Percentiles rank a stretch among this genome's conserved stretches.
These are phyloP conservation scores for Tragulus kanchil DNA, from an alignment of 2,113 vertebrate genomes.

Conservation along the genomic window DNA sequence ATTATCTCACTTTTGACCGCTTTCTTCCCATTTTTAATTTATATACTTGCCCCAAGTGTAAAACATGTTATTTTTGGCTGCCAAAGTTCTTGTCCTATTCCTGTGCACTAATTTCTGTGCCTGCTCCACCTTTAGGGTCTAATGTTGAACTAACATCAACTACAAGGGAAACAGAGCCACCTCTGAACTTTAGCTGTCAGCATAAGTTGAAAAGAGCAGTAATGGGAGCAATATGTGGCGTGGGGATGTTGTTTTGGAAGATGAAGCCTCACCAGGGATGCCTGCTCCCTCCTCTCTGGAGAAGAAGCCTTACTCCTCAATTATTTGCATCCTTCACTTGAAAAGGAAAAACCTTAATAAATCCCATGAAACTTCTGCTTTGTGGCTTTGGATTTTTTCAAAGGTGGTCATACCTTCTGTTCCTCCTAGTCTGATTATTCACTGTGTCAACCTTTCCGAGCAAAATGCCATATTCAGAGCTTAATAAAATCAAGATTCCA, in stretches of 20 bases:
- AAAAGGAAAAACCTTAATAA: not conserved
- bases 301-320: not conserved
- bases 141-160: slow-evolving; percentile 79
- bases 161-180: slow-evolving; percentile 72
- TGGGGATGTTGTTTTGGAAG: slow-evolving; percentile 51
- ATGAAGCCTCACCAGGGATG: not conserved
- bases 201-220: slow-evolving; percentile 71
- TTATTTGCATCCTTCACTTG: not conserved
- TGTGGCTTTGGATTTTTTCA: not conserved
- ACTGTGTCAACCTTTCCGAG: not conserved
- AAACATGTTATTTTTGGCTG: slow-evolving; percentile 79
- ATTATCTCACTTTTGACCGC: slow-evolving; percentile 74
- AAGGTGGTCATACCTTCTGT: not conserved
- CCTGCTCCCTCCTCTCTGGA: not conserved
- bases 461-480: slow-evolving; percentile 47
- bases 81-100: slow-evolving; percentile 49
- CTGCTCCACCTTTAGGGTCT: slow-evolving; percentile 74
- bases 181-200: slow-evolving; percentile 81
- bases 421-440: not conserved
- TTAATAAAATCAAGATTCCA: slow-evolving; percentile 28
- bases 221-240: slow-evolving; percentile 79
- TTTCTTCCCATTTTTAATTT: slow-evolving; percentile 77
- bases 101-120: slow-evolving; percentile 59
- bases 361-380: not conserved
- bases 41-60: slow-evolving; percentile 74